Percentiles rank a stretch among this genome's conserved stretches.
Evolutionary conservation across 2,113 vertebrate species (phyloP).

Genomic region (Macaca nemestrina): DNA sequence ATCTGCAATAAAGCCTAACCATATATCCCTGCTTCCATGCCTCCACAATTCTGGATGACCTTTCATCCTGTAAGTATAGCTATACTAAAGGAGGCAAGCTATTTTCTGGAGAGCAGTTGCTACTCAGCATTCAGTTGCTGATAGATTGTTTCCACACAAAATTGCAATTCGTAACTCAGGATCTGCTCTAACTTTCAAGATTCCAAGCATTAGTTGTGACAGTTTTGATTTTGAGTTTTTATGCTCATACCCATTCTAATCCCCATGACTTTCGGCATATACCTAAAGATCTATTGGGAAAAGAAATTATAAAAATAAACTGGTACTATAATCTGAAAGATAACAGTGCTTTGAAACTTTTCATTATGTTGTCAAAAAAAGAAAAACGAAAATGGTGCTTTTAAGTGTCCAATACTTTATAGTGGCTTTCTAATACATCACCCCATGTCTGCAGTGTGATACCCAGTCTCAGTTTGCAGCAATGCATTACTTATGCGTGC

Average conservation of each 20-base stretch:
- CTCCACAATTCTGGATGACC: neutral
- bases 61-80: conserved; percentile 13
- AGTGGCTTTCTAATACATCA: conserved; percentile 52
- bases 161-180: conserved; percentile 3
- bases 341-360: conserved; percentile 51
- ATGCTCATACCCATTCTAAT: conserved; percentile 37
- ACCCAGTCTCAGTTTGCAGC: neutral
- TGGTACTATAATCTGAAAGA: conserved; percentile 43
- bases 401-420: conserved; percentile 40
- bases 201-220: conserved; percentile 14
- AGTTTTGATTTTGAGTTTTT: conserved; percentile 40
- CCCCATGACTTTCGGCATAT: conserved; percentile 1
- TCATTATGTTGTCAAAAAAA: conserved; percentile 56
- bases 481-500: conserved; percentile 9
- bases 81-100: neutral
- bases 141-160: conserved; percentile 34
- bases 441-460: conserved; percentile 14
- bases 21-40: neutral
- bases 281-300: conserved; percentile 42
- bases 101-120: conserved; percentile 1
- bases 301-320: conserved; percentile 61
- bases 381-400: conserved; percentile 13
- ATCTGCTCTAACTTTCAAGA: conserved; percentile 45
- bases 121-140: neutral
- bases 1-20: neutral